A percentile compares a stretch with the other conserved stretches of the same genome.
Evolutionary conservation across 2,888 invertebrate genomes (phyloP).

Genomic region (Piscicola geometra): DNA sequence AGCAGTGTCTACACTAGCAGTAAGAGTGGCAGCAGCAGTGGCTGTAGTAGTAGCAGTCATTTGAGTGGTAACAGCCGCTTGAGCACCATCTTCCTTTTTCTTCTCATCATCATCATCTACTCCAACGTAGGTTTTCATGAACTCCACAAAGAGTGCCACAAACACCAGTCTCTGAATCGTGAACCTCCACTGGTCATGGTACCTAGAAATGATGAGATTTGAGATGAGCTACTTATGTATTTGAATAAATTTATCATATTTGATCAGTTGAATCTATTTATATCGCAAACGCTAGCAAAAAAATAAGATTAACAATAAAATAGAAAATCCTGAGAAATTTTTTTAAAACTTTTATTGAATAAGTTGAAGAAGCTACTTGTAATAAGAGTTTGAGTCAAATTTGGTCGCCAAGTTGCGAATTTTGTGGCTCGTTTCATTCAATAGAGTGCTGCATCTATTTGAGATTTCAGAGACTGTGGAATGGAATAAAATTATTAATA

Average conservation of each 20-base stretch:
- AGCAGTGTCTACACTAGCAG: too few relatives aligned
- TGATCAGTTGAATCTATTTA: too few relatives aligned
- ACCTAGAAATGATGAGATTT: too few relatives aligned
- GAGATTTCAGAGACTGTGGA: slow-evolving; percentile 48
- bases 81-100: too few relatives aligned
- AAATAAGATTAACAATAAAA: background rate
- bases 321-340: background rate
- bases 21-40: too few relatives aligned
- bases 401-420: slow-evolving; percentile 65
- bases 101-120: too few relatives aligned
- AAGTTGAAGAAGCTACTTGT: slow-evolving; percentile 53
- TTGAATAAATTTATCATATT: too few relatives aligned
- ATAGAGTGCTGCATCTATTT: slow-evolving; percentile 62
- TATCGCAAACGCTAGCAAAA: background rate
- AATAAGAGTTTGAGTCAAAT: slow-evolving; percentile 74
- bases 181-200: slow-evolving; percentile 80
- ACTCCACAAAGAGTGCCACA: slow-evolving; percentile 69
- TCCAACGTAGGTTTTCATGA: slow-evolving; percentile 61
- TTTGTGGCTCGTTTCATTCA: slow-evolving; percentile 65
- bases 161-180: slow-evolving; percentile 76
- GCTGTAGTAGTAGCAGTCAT: too few relatives aligned
- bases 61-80: too few relatives aligned
- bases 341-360: background rate
- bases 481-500: too few relatives aligned
- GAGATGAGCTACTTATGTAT: background rate